phyloP scores from a whole-genome alignment of 2,888 invertebrate genomes.

The Macrophya annulata region DNA sequence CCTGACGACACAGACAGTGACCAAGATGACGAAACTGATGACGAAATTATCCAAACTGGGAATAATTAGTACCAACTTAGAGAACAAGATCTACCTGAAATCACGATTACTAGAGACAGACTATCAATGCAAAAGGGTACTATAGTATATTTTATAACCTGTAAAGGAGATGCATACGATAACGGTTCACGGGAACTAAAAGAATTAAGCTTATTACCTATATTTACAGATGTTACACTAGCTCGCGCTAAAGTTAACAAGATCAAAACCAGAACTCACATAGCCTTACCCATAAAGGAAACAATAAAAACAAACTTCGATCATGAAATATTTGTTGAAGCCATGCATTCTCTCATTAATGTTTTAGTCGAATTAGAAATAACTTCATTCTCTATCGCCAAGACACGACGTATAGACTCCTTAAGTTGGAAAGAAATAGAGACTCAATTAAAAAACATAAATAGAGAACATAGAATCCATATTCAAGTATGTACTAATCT shows the following conservation, averaged over 20 bases:
- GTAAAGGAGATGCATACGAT: background rate
- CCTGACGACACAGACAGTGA: constrained; percentile 79
- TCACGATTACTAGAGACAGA: constrained; percentile 3
- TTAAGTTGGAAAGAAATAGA: too few species aligned
- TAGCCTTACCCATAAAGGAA: constrained; percentile 48
- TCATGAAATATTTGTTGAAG: background rate
- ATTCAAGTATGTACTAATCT: too few species aligned
- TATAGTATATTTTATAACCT: constrained; percentile 44
- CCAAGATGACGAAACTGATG: constrained; percentile 72
- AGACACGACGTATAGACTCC: too few species aligned
- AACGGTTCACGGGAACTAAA: too few species aligned
- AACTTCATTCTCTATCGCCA: too few species aligned
- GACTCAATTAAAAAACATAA: constrained; percentile 74
- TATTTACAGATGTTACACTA: background rate
- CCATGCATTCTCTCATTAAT: too few species aligned
- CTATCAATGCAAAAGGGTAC: constrained; percentile 55
- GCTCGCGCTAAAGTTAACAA: constrained; percentile 29
- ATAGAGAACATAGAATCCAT: too few species aligned
- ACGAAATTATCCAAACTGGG: background rate
- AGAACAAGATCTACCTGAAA: background rate
- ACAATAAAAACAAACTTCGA: constrained; percentile 55
- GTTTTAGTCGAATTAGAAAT: too few species aligned
- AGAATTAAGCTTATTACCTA: too few species aligned
- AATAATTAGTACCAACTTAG: background rate
- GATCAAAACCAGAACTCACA: constrained; percentile 1